Conservation (phyloP, 2,888 invertebrate species). For the Muscina levida region DNA sequence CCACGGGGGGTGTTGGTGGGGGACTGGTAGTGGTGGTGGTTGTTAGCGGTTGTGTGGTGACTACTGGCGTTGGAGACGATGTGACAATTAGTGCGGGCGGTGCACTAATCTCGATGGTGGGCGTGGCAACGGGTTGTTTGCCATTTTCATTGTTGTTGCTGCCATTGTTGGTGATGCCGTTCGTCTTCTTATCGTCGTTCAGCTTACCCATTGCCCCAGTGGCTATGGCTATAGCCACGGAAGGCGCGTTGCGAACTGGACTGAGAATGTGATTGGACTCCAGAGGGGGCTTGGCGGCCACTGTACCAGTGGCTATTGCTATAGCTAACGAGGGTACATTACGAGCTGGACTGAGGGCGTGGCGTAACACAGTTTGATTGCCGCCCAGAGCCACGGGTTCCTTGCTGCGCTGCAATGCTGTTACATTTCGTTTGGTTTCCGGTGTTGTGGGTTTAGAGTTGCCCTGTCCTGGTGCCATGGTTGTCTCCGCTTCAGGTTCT, state of each 20-base stretch:
- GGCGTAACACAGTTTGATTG: constrained; percentile 74
- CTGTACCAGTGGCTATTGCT: constrained; percentile 73
- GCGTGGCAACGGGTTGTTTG: constrained; percentile 63
- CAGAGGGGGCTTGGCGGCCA: constrained; percentile 73
- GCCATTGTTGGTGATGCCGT: constrained; percentile 28
- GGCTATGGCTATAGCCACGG: constrained; percentile 74
- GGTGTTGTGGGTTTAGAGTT: constrained; percentile 57
- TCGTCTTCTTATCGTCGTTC: constrained; percentile 34
- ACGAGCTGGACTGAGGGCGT: constrained; percentile 72
- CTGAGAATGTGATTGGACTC: constrained; percentile 65
- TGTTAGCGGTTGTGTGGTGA: constrained; percentile 39
- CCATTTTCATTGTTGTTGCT: constrained; percentile 46
- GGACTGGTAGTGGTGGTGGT: constrained; percentile 58
- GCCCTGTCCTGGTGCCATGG: not conserved
- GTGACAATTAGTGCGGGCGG: constrained; percentile 63
- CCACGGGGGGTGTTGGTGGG: constrained; percentile 38
- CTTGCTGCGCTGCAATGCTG: constrained; percentile 76
- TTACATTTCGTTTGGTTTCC: constrained; percentile 52
- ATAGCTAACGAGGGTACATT: constrained; percentile 73
- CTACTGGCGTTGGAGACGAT: constrained; percentile 4
- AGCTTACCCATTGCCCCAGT: constrained; percentile 64
- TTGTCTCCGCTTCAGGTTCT: constrained; percentile 49
- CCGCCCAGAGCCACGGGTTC: constrained; percentile 75
- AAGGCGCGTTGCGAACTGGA: constrained; percentile 74
- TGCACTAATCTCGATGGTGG: constrained; percentile 76